Percentiles rank a stretch among this genome's conserved stretches.
phyloP scores from a whole-genome alignment of 2,113 vertebrate species.

The Rhinopithecus roxellana region DNA sequence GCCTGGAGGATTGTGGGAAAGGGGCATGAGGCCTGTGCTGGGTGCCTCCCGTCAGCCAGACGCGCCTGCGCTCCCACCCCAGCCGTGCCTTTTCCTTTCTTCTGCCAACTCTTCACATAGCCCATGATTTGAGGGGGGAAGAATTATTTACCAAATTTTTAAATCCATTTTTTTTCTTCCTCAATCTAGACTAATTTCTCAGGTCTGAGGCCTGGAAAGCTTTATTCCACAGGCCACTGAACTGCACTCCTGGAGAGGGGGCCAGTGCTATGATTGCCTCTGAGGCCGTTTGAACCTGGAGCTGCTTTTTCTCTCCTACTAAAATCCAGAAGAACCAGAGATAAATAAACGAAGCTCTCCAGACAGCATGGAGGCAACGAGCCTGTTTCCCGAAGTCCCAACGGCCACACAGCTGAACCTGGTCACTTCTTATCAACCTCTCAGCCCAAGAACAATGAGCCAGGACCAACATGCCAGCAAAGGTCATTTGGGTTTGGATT shows the following conservation, averaged over 20 bases:
- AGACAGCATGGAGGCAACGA: rapidly evolving
- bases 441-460: background rate
- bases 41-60: rapidly evolving
- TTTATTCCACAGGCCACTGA: background rate
- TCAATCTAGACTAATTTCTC: rapidly evolving
- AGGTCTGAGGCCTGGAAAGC: background rate
- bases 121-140: rapidly evolving
- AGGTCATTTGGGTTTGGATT: conserved; percentile 61
- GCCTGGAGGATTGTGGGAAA: no score
- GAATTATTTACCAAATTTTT: no score
- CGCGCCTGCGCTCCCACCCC: rapidly evolving
- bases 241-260: rapidly evolving
- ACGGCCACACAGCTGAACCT: background rate
- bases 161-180: background rate
- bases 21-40: rapidly evolving
- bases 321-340: background rate
- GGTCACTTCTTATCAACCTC: background rate
- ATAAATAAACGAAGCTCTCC: rapidly evolving
- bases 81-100: rapidly evolving
- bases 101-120: rapidly evolving
- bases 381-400: background rate
- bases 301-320: background rate
- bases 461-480: rapidly evolving
- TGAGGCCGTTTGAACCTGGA: rapidly evolving
- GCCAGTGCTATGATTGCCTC: rapidly evolving